phyloP scores from a whole-genome alignment of 1,140 invertebrate species.

The Ditylenchus dipsaci region DNA sequence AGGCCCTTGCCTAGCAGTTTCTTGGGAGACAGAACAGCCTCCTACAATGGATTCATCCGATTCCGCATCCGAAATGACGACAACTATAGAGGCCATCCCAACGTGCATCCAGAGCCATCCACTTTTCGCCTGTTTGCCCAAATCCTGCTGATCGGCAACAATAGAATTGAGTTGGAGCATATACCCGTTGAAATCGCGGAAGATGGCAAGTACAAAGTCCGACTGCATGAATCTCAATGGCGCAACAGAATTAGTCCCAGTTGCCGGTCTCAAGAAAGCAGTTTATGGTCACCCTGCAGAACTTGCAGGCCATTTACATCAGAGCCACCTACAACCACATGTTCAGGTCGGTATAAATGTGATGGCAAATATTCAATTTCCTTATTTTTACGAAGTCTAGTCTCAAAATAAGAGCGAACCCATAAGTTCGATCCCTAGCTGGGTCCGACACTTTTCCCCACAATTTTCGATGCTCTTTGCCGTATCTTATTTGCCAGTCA shows the following conservation, averaged over 20 bases:
- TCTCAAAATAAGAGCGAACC: too few species aligned
- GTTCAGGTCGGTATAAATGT: conserved; percentile 12
- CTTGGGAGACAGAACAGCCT: conserved; percentile 78
- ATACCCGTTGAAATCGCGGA: conserved; percentile 44
- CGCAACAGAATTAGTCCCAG: conserved; percentile 65
- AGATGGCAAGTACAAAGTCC: conserved; percentile 64
- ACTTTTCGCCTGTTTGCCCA: conserved; percentile 71
- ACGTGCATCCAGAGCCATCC: conserved; percentile 58
- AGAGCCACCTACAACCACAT: conserved; percentile 63
- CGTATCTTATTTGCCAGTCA: too few species aligned
- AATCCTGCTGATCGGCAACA: conserved; percentile 77
- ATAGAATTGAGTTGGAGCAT: conserved; percentile 69
- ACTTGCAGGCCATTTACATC: conserved; percentile 73
- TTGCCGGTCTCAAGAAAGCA: conserved; percentile 69
- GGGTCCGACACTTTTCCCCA: too few species aligned
- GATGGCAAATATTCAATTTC: too few species aligned
- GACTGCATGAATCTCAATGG: conserved; percentile 63
- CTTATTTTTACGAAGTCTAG: too few species aligned
- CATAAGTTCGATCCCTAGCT: too few species aligned
- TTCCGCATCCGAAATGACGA: conserved; percentile 69
- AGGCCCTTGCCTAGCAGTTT: conserved; percentile 70
- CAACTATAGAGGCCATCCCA: conserved; percentile 27
- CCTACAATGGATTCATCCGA: conserved; percentile 82
- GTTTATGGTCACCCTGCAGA: conserved; percentile 82
- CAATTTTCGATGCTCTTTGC: too few species aligned